phyloP scores from a whole-genome alignment of 2,797 vertebrate genomes.

The Margarornis squamiger region DNA sequence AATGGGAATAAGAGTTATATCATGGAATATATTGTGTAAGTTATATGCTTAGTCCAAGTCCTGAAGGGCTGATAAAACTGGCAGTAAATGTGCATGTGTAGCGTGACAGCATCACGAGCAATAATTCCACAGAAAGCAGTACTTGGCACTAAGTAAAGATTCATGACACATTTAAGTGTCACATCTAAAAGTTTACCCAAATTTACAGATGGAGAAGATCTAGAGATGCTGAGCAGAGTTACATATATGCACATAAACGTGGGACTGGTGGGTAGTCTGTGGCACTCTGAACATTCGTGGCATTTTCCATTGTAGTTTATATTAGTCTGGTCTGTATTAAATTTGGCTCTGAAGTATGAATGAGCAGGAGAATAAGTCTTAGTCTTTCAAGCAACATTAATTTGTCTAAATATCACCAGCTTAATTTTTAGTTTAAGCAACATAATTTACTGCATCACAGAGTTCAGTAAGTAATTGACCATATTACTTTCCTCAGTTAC shows the following conservation, averaged over 20 bases:
- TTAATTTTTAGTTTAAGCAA: constrained; percentile 31
- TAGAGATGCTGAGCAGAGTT: neutral
- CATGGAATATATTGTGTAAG: neutral
- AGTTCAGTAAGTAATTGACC: constrained; percentile 5
- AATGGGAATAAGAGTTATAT: neutral
- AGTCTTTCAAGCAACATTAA: constrained; percentile 11
- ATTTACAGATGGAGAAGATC: neutral
- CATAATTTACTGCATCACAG: constrained; percentile 12
- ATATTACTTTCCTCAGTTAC: constrained; percentile 9
- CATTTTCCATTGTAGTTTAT: neutral
- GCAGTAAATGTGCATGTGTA: neutral
- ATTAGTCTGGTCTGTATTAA: neutral
- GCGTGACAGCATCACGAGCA: neutral
- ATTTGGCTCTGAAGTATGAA: constrained; percentile 1
- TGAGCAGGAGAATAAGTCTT: neutral
- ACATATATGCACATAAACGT: rapidly evolving
- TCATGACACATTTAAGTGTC: neutral
- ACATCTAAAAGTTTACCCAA: neutral
- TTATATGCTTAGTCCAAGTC: neutral
- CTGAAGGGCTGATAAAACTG: neutral
- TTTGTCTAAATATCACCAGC: neutral
- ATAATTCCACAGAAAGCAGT: neutral
- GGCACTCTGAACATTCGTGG: neutral
- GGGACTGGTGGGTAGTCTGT: neutral
- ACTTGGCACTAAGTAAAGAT: neutral